Base-by-base conservation (phyloP, 2,797 vertebrate genomes). In the Telmatherina bonti region DNA sequence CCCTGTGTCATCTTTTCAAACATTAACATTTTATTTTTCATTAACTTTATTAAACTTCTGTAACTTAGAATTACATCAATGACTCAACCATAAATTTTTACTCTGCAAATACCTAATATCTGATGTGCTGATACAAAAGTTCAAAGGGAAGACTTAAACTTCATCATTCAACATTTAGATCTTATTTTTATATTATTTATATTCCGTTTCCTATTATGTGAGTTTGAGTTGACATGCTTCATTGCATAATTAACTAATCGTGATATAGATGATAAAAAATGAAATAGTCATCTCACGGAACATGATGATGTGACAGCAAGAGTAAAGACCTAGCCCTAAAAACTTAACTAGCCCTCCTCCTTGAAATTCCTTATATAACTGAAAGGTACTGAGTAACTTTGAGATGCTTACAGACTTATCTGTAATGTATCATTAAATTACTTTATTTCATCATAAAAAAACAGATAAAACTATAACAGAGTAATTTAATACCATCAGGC, bases 11-110 rank as follows among this genome's bases (percentile, higher is more conserved):
- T 2, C 30, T 76, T 61, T 22, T 62, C 63, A 85, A 83, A 78
- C 75, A 87, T 81, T 82, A 85, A 36, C 4, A 18, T 29, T 20
- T 1, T 8, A 58, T 81, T 85, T 82, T 51, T 62, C 59, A 85
- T 88, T 70, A 77, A 83, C 82, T 67, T 72, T 22, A 4, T 11
- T n/a, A 62, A 47, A 62, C 38, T 63, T 53, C 29, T 24, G 18
- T 1, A 55, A 20, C 22, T 53, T 38, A 62, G 69, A 1, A 1
- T 56, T 47, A 72, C 27, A 62, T 43, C 10, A 38, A 30, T 5
- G 7, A 70, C 65, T 49, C 8, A 63, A 43, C 33, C 24, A 30
- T 51, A 53, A 58, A 58, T 22, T 11, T 58, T 58, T 58, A 38
- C 11, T 24, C 56, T 58, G 56, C 33, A 38, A 24, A 58, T 38